Base-by-base conservation (phyloP, 2,888 invertebrate genomes). In the Lathronympha strigana region DNA sequence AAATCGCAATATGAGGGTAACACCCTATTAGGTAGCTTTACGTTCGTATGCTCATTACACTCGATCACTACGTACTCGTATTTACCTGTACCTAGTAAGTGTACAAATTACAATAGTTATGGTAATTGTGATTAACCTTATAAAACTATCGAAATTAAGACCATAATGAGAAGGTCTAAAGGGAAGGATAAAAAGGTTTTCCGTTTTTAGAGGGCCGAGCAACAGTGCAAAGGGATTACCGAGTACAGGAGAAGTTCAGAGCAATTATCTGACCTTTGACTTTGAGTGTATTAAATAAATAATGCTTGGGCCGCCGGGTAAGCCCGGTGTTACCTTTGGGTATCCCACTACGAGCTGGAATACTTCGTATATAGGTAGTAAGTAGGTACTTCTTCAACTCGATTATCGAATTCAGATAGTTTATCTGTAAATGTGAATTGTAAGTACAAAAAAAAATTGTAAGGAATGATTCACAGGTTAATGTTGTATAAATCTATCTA, bases 281-380 rank as follows among this genome's bases (percentile, higher is more conserved):
- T 84, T 82, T 81, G 84, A 84, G 85, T 80, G 83, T 83, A 81
- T 82, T 90, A 84, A 90, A 90, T 90, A 90, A 88, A 89, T 88
- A 88, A 89, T 87, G 82, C 77, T 72, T 72, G 73, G 69, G 81
- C 83, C 76, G 82, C 76, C 69, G 73, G 76, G 75, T 76, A 73
- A 74, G 71, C 69, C 73, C 70, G 68, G 74, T 74, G 73, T 77
- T 79, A 79, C 81, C 73, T 72, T 79, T 79, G 69, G 67, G n/a
- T n/a, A n/a, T n/a, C n/a, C n/a, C n/a, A n/a, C n/a, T n/a, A n/a
- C n/a, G n/a, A n/a, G 67, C 57, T 67, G 69, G 68, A 69, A 71
- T 83, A 86, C 85, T 72, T 5, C n/a, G 8, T 19, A 19, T 21
- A 21, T 43, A 81, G 55, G 21, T 47, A 17, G 28, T n/a, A 19